Conservation (phyloP, 2,113 vertebrate species). For the Leiothrix lutea region DNA sequence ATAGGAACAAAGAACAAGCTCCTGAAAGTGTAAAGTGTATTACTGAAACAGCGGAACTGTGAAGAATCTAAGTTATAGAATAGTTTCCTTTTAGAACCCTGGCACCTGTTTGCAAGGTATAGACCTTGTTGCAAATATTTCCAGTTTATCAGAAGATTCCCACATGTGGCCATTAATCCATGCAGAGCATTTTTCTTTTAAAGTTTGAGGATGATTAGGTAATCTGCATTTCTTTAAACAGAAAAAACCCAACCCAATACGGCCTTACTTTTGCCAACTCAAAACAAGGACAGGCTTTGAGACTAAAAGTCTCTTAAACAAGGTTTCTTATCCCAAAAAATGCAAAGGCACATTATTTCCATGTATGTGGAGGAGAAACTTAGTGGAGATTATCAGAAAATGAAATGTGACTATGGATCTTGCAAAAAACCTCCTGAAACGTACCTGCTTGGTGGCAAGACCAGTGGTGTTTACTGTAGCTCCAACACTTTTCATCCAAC, state of each 20-base stretch:
- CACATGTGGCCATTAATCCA: neutral
- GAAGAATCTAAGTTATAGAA: neutral
- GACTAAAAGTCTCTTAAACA: neutral
- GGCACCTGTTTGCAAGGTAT: neutral
- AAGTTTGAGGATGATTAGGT: neutral
- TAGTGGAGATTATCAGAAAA: neutral
- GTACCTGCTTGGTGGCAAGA: neutral
- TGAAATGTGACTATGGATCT: neutral
- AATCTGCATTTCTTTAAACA: neutral
- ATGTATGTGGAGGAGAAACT: neutral
- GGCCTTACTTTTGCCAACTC: neutral
- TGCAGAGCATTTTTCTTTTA: neutral
- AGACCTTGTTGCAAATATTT: neutral
- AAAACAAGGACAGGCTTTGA: neutral
- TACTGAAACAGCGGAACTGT: neutral
- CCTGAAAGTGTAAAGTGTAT: neutral
- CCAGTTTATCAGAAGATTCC: neutral
- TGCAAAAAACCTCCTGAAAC: neutral
- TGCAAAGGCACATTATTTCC: neutral
- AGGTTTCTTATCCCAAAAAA: rapidly evolving
- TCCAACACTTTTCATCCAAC: neutral
- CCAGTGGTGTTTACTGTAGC: neutral
- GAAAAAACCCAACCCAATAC: neutral
- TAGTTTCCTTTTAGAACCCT: neutral
- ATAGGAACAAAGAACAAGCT: neutral